These are phyloP conservation scores for Gymnothorax reevesii DNA, from an alignment of 2,797 vertebrate genomes.

Conservation along the genomic window DNA sequence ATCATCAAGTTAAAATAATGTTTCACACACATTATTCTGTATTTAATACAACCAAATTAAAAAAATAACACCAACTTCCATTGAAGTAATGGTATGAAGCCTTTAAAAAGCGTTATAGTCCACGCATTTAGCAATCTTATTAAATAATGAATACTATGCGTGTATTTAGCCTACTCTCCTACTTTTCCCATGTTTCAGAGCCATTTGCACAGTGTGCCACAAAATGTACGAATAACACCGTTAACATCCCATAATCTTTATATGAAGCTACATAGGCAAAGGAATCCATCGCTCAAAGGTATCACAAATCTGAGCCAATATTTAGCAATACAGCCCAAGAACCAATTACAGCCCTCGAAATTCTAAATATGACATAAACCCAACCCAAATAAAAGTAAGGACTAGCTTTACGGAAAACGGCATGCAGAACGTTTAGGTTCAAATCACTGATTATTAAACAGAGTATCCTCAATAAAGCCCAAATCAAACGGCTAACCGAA, in stretches of 20 bases:
- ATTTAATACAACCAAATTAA: neutral
- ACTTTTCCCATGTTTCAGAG: neutral
- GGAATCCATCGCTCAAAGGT: neutral
- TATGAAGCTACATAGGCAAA: neutral
- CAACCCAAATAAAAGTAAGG: conserved; percentile 5
- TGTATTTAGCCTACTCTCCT: neutral
- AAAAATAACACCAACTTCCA: neutral
- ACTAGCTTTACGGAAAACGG: conserved; percentile 2
- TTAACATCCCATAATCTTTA: neutral
- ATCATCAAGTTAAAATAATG: neutral
- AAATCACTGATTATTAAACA: conserved; percentile 4
- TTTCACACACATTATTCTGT: neutral
- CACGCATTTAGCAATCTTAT: neutral
- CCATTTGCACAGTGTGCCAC: neutral
- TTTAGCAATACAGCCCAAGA: neutral
- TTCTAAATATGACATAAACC: neutral
- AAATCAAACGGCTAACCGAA: conserved; percentile 13
- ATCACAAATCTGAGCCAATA: neutral
- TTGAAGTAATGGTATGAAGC: neutral
- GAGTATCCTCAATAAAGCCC: conserved; percentile 13
- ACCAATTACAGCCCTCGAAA: neutral
- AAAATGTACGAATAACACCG: neutral
- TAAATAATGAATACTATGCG: neutral
- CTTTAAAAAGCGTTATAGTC: neutral
- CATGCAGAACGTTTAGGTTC: conserved; percentile 23